Percentiles rank a stretch among this genome's conserved stretches.
phyloP scores from a whole-genome alignment of 2,888 invertebrate species.

The Tinea pellionella region DNA sequence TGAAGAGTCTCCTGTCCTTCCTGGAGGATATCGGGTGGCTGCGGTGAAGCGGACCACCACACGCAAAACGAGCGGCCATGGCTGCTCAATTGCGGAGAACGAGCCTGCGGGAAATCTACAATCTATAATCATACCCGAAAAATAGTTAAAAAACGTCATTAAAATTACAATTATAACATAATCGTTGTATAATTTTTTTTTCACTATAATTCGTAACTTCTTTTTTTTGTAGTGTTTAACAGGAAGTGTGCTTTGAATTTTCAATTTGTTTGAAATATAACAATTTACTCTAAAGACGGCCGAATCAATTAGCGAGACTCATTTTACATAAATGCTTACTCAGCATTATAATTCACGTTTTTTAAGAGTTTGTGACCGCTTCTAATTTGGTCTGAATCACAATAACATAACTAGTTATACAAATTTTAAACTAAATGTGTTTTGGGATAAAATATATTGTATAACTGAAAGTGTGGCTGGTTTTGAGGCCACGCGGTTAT shows the following conservation, averaged over 20 bases:
- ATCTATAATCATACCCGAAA: too few relatives aligned
- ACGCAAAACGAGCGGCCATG: too few relatives aligned
- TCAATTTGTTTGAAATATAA: not conserved
- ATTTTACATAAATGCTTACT: slow-evolving; percentile 1
- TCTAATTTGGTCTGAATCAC: not conserved
- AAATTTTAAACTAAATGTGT: not conserved
- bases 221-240: not conserved
- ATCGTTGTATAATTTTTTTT: too few relatives aligned
- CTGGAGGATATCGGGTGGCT: too few relatives aligned
- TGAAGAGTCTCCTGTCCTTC: too few relatives aligned
- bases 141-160: too few relatives aligned
- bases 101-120: too few relatives aligned
- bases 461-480: too few relatives aligned
- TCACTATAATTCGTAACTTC: too few relatives aligned
- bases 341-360: not conserved
- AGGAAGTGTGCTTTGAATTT: not conserved
- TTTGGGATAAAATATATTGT: not conserved
- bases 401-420: not conserved
- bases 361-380: slow-evolving; percentile 1
- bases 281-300: not conserved
- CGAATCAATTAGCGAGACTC: not conserved
- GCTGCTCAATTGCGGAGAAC: too few relatives aligned
- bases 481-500: not conserved
- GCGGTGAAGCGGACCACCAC: too few relatives aligned
- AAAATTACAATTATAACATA: too few relatives aligned